A percentile compares a stretch with the other conserved stretches of the same genome.
phyloP scores from a whole-genome alignment of 1,140 invertebrate species.

The Cydia fagiglandana region DNA sequence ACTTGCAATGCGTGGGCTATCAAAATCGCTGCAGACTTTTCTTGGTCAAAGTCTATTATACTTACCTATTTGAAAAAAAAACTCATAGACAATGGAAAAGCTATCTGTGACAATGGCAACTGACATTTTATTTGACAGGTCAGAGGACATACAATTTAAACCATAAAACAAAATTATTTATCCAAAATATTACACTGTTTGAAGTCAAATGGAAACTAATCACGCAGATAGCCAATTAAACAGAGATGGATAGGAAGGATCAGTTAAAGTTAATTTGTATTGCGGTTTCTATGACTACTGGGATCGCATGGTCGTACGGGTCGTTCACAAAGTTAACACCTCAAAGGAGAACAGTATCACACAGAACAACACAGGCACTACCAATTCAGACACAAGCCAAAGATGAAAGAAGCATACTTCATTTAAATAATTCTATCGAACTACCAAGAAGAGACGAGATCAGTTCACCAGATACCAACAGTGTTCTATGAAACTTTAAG shows the following conservation, averaged over 20 bases:
- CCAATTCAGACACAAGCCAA: slow-evolving; percentile 18
- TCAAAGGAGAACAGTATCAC: slow-evolving; percentile 7
- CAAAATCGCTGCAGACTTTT: too few relatives aligned
- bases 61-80: background rate
- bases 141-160: slow-evolving; percentile 22
- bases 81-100: background rate
- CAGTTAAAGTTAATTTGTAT: slow-evolving; percentile 50
- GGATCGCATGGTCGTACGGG: slow-evolving; percentile 57
- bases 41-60: too few relatives aligned
- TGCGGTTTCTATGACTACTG: slow-evolving; percentile 53
- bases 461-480: background rate
- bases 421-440: background rate
- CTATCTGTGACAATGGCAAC: slow-evolving; percentile 1
- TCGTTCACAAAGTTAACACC: slow-evolving; percentile 39
- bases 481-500: background rate
- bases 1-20: too few relatives aligned
- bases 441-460: background rate
- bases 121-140: background rate
- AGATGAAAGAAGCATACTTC: slow-evolving; percentile 42
- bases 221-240: slow-evolving; percentile 1
- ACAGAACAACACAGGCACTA: slow-evolving; percentile 35
- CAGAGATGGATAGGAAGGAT: slow-evolving; percentile 54
- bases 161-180: slow-evolving; percentile 6
- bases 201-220: slow-evolving; percentile 20
- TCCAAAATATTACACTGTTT: background rate